A percentile compares a stretch with the other conserved stretches of the same genome.
Conservation (phyloP, 2,888 invertebrate genomes). For the Pristionchus entomophagus region DNA sequence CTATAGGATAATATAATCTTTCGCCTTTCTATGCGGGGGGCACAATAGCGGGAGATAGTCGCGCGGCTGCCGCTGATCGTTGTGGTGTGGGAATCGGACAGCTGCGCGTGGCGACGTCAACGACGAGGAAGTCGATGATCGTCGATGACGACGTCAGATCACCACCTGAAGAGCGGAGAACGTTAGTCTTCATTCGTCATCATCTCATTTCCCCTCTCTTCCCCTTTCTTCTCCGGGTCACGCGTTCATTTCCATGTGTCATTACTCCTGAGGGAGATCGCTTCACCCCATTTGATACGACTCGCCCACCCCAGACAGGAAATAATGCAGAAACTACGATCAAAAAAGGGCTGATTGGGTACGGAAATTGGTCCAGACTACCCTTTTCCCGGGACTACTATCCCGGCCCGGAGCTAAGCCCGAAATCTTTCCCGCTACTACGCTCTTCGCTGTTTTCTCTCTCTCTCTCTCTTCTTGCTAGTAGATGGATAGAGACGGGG, state of each 20-base stretch:
- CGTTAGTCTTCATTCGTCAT: not conserved
- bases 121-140: not conserved
- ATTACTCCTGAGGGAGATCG: not conserved
- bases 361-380: not conserved
- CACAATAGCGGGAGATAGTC: not conserved
- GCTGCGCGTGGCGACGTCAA: not conserved
- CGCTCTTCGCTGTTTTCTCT: slow-evolving; percentile 10
- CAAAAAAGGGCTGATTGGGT: not conserved
- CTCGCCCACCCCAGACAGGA: slow-evolving; percentile 25
- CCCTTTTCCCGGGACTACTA: not conserved
- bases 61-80: too few species aligned
- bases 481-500: not conserved
- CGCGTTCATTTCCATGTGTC: slow-evolving; percentile 34
- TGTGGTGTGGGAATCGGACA: not conserved
- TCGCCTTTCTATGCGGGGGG: not conserved
- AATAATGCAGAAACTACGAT: not conserved
- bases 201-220: not conserved
- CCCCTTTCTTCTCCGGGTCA: not conserved
- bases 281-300: slow-evolving; percentile 27
- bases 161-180: not conserved
- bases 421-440: not conserved
- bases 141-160: not conserved
- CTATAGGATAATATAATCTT: not conserved
- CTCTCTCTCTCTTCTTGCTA: too few species aligned
- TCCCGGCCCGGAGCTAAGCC: not conserved